Base-by-base conservation (phyloP, 2,888 invertebrate species). In the Acanthosepion esculentum region DNA sequence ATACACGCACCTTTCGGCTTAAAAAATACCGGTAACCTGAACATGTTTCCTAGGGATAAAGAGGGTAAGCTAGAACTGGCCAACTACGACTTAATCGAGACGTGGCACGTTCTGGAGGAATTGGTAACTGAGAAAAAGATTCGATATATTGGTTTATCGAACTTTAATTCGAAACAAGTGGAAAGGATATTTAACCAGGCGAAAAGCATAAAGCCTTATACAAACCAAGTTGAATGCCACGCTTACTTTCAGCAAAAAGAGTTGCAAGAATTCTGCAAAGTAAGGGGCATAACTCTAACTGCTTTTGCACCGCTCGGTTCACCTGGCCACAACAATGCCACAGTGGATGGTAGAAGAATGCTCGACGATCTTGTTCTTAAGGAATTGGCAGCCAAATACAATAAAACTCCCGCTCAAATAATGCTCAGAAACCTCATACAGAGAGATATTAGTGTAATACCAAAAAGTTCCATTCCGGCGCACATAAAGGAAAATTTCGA, bases 201-300 rank as follows among this genome's bases (percentile, higher is more conserved):
- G 48, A 92, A 92, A 92, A 94, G 92, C 53, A 95, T 96, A 15
- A 95, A 94, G 48, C 96, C 96, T 15, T 95, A 96, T 20, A 96
- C 96, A 94, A 91, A 96, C 18, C 97, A 97, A 95, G 95, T 96
- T 53, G 96, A 96, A 94, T 96, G 96, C 94, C 96, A 97, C 95
- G 96, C 96, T 0, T 96, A 96, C 94, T 95, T 96, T 18, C 96
- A 96, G 41, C 96, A 96, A 94, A 94, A 94, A 10, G 95, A 95
- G 55, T 91, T 97, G 26, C 91, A 95, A 64, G 92, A 95, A 91
- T 96, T 95, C 94, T 96, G 96, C 95, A 92, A 94, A 33, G 94
- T 95, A 64, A 95, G 95, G 55, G 94, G 95, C 18, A 96, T 97
- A 91, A 94, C 95, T 50, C 95, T 96, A 18, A 96, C 96, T 50